Base-by-base conservation (phyloP, 2,888 invertebrate genomes). In the Molanna angustata region DNA sequence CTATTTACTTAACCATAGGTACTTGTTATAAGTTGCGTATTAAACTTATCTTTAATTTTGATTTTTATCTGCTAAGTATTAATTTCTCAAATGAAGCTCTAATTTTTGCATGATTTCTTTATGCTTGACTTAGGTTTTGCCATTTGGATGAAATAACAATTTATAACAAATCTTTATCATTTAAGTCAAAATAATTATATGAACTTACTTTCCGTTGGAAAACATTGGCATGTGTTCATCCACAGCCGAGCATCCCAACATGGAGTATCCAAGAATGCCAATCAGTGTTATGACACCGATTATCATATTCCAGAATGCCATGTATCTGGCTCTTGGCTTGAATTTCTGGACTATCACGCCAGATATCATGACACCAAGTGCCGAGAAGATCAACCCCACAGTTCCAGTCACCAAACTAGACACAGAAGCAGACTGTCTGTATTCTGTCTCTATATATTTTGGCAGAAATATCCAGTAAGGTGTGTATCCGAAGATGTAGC, bases 381-480 rank as follows among this genome's bases (percentile, higher is more conserved):
- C 85, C 4, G 85, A 85, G 66, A 85, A 85, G 4, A 82, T 78
- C n/a, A 86, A 68, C 1, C 85, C 84, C 1, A 84, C 82, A 0
- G 82, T 83, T 49, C 85, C 90, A 43, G 89, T 86, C 39, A 87
- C 82, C 58, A 89, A 73, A 60, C 86, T 88, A 0, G 90, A 86
- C 6, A 80, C 80, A 0, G 87, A 84, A 1, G 90, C 87, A 4
- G 88, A 85, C 61, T 86, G 84, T 50, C 83, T 78, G 68, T 88
- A 91, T 68, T 89, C 88, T 1, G 86, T 87, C 69, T 91, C 90
- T 57, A 91, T 86, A 64, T 89, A 89, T 66, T 90, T 90, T 0
- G 90, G 88, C 67, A 89, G 80, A 64, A 88, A 90, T 41, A 88
- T 86, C 81, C 87, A 87, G 64, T 86, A 87, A 0, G 88, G 88